Evolutionary conservation across 2,888 invertebrate species (phyloP).

Genomic region (Escarpia spicata): DNA sequence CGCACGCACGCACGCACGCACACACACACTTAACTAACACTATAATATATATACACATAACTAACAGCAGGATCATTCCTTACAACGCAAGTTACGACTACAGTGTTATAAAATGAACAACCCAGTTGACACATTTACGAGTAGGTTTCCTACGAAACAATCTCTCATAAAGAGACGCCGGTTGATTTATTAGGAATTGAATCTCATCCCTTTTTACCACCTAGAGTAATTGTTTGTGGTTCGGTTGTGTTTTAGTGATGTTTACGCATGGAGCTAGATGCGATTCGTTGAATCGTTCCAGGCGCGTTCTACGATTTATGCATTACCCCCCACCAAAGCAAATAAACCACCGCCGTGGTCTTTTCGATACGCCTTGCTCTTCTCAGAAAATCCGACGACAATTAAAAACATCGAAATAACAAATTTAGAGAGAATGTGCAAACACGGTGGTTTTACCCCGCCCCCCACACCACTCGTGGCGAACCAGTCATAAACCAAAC

Average conservation of each 20-base stretch:
- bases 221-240: background rate
- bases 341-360: background rate
- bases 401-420: background rate
- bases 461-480: background rate
- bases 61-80: too few species aligned
- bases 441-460: background rate
- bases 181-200: background rate
- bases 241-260: background rate
- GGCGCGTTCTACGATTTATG: background rate
- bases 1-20: too few species aligned
- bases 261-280: background rate
- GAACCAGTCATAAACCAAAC: background rate
- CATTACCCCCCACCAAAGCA: too few species aligned
- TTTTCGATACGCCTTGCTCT: background rate
- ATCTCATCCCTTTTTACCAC: background rate
- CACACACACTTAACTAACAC: too few species aligned
- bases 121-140: background rate
- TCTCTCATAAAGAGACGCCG: background rate
- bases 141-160: background rate
- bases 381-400: slow-evolving; percentile 2
- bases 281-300: background rate
- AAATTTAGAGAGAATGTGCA: background rate
- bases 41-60: too few species aligned
- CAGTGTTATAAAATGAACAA: background rate
- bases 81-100: too few species aligned